A percentile compares a stretch with the other conserved stretches of the same genome.
Conservation (phyloP, 2,888 invertebrate species). For the Eilema caniola region DNA sequence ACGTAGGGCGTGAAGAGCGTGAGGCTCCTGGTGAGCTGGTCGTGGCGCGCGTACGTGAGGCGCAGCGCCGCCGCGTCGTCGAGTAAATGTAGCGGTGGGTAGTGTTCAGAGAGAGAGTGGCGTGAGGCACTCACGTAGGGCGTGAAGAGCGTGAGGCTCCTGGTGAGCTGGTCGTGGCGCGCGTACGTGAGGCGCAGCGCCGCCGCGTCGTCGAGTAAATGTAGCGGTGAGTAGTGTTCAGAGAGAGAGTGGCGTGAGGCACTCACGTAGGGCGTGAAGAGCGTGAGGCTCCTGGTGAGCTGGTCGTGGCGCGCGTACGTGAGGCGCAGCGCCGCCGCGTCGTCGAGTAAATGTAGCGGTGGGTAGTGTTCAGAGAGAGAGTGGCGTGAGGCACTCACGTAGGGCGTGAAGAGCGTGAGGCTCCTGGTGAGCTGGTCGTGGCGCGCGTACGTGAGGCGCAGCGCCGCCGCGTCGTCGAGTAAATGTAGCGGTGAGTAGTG, state of each 20-base stretch:
- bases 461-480: constrained; percentile 97
- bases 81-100: too few relatives aligned
- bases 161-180: constrained; percentile 44
- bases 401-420: too few relatives aligned
- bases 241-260: too few relatives aligned
- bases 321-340: not conserved
- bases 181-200: constrained; percentile 88
- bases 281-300: constrained; percentile 67
- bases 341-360: too few relatives aligned
- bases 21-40: constrained; percentile 66
- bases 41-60: constrained; percentile 88
- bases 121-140: constrained; percentile 65
- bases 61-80: too few relatives aligned
- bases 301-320: constrained; percentile 88
- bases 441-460: constrained; percentile 93
- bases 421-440: constrained; percentile 44
- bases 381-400: too few relatives aligned
- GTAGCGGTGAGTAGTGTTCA: too few relatives aligned
- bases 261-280: constrained; percentile 77
- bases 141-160: constrained; percentile 80
- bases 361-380: not conserved
- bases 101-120: too few relatives aligned
- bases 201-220: too few relatives aligned
- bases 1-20: constrained; percentile 77
- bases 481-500: too few relatives aligned